Evolutionary conservation across 2,888 invertebrate species (phyloP), one percentile per base, ranked within the genome.

Genomic region (Trissolcus japonicus): DNA sequence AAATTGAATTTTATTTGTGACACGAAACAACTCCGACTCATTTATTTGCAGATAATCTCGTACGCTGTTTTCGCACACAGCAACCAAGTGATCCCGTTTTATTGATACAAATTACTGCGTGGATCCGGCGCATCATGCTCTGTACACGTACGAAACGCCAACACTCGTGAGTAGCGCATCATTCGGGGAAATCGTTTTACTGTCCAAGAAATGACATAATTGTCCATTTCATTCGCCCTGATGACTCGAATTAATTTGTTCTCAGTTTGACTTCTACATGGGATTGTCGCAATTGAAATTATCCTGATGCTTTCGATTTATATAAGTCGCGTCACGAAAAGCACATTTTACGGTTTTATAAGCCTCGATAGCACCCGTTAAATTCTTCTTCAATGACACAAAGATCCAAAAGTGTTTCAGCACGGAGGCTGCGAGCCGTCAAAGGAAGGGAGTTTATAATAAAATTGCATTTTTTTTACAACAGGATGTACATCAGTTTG

Each of bases 1-100:
- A 73, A 73, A 73, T 73, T 73, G 73, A 73, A 73, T 73, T 73
- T 73, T 73, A 66, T 73, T 73, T 73, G 73, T 56, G 73, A 73
- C 73, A 56, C 61, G 48, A 61, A 66, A 73, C 73, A 57, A 73
- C 66, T 73, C 43, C 35, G 61, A 61, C 73, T 73, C 73, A 73
- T 73, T 73, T 73, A 73, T 73, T 73, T 61, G 73, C 73, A 73
- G 73, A 73, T 73, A 73, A 73, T 73, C 73, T 73, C 16, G 65
- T 48, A 48, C 53, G 72, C 40, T 51, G 67, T 54, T 67, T 59
- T 55, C 61, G 35, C 48, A 54, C 63, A 50, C 59, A 35, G 53
- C 60, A 53, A 43, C 66, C 50, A 43, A 67, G 57, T 62, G 74
- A 67, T 74, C 67, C 57, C 74, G 51, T 74, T 74, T 74, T 74